Conservation (phyloP, 2,888 invertebrate species). For the Drosophila cracens region DNA sequence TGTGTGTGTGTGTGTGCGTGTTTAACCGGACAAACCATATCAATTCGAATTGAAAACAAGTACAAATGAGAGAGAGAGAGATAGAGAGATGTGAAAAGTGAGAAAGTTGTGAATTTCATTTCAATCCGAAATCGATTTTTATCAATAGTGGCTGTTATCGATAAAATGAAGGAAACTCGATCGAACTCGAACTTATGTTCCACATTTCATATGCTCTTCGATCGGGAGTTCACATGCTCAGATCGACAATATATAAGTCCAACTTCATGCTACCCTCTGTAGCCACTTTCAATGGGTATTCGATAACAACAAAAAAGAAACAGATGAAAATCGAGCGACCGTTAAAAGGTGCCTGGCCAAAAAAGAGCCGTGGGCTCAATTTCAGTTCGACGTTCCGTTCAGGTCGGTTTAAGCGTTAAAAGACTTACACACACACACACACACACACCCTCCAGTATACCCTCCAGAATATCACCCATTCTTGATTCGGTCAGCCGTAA, state of each 20-base stretch:
- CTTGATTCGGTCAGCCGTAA: slow-evolving; percentile 60
- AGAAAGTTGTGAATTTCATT: background rate
- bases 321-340: slow-evolving; percentile 60
- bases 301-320: background rate
- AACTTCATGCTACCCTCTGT: background rate
- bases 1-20: background rate
- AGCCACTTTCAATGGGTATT: background rate
- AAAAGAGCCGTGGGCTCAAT: slow-evolving; percentile 4
- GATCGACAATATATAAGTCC: background rate
- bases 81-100: background rate
- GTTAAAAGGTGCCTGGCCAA: slow-evolving; percentile 14
- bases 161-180: background rate
- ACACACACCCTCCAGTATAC: background rate
- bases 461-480: background rate
- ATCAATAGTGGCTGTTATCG: background rate
- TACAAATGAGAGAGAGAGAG: background rate
- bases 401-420: slow-evolving; percentile 13
- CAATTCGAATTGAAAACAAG: slow-evolving; percentile 37
- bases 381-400: slow-evolving; percentile 12
- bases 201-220: background rate
- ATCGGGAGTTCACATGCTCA: background rate
- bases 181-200: background rate
- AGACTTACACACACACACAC: background rate
- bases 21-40: slow-evolving; percentile 4
- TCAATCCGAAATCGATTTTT: background rate